Evolutionary conservation across 23 tunicate species (phyloP).

Genomic region (Ciona savignyi): DNA sequence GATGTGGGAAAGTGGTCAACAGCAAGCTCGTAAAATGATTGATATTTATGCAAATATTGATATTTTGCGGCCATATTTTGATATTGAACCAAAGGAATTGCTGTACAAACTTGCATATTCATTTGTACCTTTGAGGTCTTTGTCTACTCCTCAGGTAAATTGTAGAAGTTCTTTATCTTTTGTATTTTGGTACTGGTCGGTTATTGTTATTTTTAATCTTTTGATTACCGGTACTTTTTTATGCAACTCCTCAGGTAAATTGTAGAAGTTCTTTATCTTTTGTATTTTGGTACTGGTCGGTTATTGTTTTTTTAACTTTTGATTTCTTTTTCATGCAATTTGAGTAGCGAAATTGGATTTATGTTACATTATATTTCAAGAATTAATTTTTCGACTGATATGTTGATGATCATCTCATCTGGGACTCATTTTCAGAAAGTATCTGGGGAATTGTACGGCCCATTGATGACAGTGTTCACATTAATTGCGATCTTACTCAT

Average conservation of each 20-base stretch:
- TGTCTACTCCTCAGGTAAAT: constrained; percentile 75
- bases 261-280: too few species aligned
- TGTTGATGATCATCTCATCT: too few species aligned
- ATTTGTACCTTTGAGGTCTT: constrained; percentile 67
- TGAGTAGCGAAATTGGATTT: too few species aligned
- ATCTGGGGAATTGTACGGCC: constrained; percentile 92
- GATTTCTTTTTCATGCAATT: background rate
- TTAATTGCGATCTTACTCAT: constrained; percentile 79
- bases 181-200: too few species aligned
- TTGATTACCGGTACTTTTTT: background rate
- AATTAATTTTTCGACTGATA: too few species aligned
- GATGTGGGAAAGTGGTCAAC: constrained; percentile 82
- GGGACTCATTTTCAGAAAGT: constrained; percentile 63
- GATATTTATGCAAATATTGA: constrained; percentile 90
- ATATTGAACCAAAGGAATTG: constrained; percentile 71
- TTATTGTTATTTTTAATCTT: too few species aligned
- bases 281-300: too few species aligned
- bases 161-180: too few species aligned
- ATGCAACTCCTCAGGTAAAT: too few species aligned
- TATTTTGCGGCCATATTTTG: constrained; percentile 88
- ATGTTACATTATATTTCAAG: too few species aligned
- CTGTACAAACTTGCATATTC: constrained; percentile 37
- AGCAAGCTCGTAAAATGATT: constrained; percentile 88
- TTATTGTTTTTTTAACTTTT: too few species aligned
- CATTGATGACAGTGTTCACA: constrained; percentile 86